These are phyloP conservation scores for Silurus glanis DNA, from an alignment of 2,113 vertebrate species.

Conservation along the genomic window DNA sequence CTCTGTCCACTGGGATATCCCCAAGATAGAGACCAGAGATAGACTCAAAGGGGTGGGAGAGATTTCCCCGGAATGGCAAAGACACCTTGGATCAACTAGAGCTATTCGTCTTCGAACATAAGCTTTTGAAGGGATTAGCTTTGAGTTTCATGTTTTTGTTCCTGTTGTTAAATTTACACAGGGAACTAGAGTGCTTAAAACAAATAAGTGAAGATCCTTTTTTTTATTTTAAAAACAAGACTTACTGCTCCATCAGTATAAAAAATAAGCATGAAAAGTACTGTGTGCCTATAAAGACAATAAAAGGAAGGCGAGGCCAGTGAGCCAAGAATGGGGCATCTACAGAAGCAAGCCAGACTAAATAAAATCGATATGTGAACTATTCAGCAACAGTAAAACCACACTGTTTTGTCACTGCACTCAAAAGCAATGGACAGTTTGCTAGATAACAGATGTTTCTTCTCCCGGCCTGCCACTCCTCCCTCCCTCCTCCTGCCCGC, in stretches of 20 bases:
- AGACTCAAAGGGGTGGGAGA: constrained; percentile 20
- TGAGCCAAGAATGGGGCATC: not conserved
- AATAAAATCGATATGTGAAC: constrained; percentile 10
- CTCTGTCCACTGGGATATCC: constrained; percentile 29
- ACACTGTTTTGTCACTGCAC: constrained; percentile 26
- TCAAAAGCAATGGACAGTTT: constrained; percentile 43
- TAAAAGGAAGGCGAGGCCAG: not conserved
- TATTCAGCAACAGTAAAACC: constrained; percentile 26
- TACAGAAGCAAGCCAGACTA: constrained; percentile 18
- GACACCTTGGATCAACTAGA: constrained; percentile 34
- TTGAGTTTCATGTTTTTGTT: constrained; percentile 40
- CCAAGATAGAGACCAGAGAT: constrained; percentile 30
- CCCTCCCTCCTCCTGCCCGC: constrained; percentile 1
- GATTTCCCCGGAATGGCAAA: constrained; percentile 31
- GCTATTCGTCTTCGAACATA: constrained; percentile 29
- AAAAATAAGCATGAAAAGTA: not conserved
- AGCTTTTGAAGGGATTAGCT: constrained; percentile 47
- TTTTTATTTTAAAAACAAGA: not conserved
- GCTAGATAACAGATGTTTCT: constrained; percentile 47
- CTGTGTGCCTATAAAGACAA: not conserved
- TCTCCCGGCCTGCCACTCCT: constrained; percentile 30
- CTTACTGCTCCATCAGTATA: not conserved
- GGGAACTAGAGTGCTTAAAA: not conserved
- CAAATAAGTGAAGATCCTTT: not conserved
- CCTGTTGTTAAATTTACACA: constrained; percentile 49